Percentiles rank a stretch among this genome's conserved stretches.
Conservation (phyloP, 2,113 vertebrate species). For the Bufo gargarizans region DNA sequence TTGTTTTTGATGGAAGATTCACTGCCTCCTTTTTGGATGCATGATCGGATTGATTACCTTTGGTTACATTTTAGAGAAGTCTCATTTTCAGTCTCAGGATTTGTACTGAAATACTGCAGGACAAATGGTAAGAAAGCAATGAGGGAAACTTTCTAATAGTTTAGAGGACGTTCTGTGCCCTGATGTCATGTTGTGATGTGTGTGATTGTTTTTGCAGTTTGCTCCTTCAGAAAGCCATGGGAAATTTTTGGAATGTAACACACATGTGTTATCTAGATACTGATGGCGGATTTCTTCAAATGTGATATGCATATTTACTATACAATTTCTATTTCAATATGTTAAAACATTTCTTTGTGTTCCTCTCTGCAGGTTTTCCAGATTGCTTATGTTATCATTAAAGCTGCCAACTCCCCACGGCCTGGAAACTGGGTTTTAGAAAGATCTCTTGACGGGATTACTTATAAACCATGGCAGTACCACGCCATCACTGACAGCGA, state of each 20-base stretch:
- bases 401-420: slow-evolving; percentile 93
- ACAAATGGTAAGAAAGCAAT: neutral
- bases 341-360: neutral
- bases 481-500: slow-evolving; percentile 92
- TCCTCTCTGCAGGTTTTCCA: slow-evolving; percentile 86
- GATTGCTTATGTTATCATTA: slow-evolving; percentile 93
- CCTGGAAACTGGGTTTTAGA: slow-evolving; percentile 97
- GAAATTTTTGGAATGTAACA: too few species aligned
- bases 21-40: neutral
- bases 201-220: neutral
- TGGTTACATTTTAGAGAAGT: neutral
- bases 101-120: neutral
- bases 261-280: too few species aligned
- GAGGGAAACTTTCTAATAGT: neutral
- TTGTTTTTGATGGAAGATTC: neutral
- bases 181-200: neutral
- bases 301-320: neutral
- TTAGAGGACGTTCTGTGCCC: neutral
- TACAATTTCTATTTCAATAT: neutral
- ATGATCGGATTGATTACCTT: neutral
- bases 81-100: neutral
- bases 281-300: neutral
- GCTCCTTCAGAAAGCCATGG: neutral
- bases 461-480: slow-evolving; percentile 93
- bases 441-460: slow-evolving; percentile 84